Conservation (phyloP, 2,888 invertebrate species). For the Phlogophora meticulosa region DNA sequence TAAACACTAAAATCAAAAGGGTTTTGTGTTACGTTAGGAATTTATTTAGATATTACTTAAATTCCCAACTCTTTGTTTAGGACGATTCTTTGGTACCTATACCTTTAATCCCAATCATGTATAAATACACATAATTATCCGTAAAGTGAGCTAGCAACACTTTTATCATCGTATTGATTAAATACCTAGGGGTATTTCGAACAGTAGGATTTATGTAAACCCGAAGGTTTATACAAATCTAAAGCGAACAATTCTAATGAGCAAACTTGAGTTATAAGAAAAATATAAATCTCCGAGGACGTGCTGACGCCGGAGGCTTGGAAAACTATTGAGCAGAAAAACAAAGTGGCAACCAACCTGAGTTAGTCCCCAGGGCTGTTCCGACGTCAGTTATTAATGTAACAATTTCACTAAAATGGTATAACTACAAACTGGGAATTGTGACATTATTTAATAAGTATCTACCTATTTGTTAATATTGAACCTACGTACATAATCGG, state of each 20-base stretch:
- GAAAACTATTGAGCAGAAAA: conserved; percentile 69
- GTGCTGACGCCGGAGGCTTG: conserved; percentile 59
- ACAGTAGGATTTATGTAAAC: neutral
- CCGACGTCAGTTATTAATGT: conserved; percentile 33
- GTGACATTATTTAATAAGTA: neutral
- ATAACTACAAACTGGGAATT: conserved; percentile 17
- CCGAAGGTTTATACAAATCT: neutral
- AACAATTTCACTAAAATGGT: conserved; percentile 39
- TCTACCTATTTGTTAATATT: conserved; percentile 8
- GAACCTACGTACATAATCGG: conserved; percentile 12
- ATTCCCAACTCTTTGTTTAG: neutral
- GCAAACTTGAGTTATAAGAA: conserved; percentile 9
- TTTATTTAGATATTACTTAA: neutral
- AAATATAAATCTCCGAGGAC: conserved; percentile 27
- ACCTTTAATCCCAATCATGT: neutral
- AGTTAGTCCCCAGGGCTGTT: conserved; percentile 40
- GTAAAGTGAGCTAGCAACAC: neutral
- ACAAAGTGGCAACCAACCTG: conserved; percentile 59
- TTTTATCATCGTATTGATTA: neutral
- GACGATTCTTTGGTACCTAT: neutral
- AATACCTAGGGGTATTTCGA: neutral
- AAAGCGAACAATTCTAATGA: conserved; percentile 5
- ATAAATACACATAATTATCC: neutral
- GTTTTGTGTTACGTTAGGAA: no score
- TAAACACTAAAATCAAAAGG: no score